phyloP scores from a whole-genome alignment of 2,888 invertebrate genomes.

The Ypsolopha sequella region DNA sequence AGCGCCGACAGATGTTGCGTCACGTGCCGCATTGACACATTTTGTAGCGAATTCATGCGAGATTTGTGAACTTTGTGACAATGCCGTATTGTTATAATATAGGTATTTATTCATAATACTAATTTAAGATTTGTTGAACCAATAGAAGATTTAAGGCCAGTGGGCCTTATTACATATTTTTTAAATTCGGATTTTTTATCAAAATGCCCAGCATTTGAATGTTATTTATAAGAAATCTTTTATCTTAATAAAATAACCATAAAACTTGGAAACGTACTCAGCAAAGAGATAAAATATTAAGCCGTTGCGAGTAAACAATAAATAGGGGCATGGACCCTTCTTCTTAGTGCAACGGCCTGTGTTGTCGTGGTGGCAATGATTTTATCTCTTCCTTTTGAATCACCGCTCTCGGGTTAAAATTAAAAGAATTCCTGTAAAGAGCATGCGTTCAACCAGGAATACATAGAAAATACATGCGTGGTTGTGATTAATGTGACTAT shows the following conservation, averaged over 20 bases:
- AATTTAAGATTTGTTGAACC: no score
- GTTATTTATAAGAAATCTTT: not conserved
- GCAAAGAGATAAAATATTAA: constrained; percentile 31
- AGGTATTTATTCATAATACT: no score
- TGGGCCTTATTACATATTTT: no score
- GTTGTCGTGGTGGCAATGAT: constrained; percentile 31
- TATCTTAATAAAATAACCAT: constrained; percentile 15
- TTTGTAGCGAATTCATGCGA: constrained; percentile 1
- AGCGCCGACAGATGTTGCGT: constrained; percentile 41
- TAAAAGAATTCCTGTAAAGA: not conserved
- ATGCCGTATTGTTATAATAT: no score
- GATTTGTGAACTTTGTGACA: no score
- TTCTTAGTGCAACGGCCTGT: constrained; percentile 23
- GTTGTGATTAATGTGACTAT: constrained; percentile 2
- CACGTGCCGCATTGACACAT: constrained; percentile 39
- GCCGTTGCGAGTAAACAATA: constrained; percentile 52
- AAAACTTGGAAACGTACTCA: constrained; percentile 28
- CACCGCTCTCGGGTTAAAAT: constrained; percentile 19
- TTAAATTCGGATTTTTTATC: no score
- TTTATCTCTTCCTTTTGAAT: constrained; percentile 55
- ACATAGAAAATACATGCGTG: not conserved
- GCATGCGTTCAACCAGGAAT: not conserved
- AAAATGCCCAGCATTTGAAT: no score
- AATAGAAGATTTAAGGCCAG: no score
- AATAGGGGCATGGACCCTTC: constrained; percentile 31